These are phyloP conservation scores for Melanchra persicariae DNA, from an alignment of 2,888 invertebrate genomes.

Conservation along the genomic window DNA sequence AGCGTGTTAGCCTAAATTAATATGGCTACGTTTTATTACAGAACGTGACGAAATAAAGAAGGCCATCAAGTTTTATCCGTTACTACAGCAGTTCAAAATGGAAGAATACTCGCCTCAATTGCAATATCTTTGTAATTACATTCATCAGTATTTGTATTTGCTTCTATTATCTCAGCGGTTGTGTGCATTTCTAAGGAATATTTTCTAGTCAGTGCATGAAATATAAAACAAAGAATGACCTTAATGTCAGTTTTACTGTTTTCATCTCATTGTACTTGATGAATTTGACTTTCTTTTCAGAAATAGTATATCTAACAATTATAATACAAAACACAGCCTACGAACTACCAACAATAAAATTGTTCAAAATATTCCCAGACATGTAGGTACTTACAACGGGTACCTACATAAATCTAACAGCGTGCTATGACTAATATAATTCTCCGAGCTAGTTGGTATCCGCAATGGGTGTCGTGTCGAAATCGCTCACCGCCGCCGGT, in stretches of 20 bases:
- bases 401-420: constrained; percentile 27
- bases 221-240: neutral
- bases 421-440: constrained; percentile 54
- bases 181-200: constrained; percentile 28
- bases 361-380: constrained; percentile 18
- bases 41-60: constrained; percentile 54
- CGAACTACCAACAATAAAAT: too few relatives aligned
- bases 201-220: constrained; percentile 23
- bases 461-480: constrained; percentile 54
- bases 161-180: constrained; percentile 32
- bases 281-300: neutral
- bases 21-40: constrained; percentile 23
- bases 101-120: constrained; percentile 27
- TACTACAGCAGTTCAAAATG: constrained; percentile 22
- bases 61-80: constrained; percentile 35
- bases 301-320: too few relatives aligned
- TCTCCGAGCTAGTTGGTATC: constrained; percentile 35
- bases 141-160: constrained; percentile 26
- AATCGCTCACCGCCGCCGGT: constrained; percentile 36
- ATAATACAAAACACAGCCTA: too few relatives aligned
- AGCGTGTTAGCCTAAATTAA: constrained; percentile 56
- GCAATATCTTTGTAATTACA: constrained; percentile 42
- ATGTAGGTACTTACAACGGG: neutral
- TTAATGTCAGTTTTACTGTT: constrained; percentile 2
- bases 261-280: neutral